phyloP scores from a whole-genome alignment of 2,113 vertebrate species.

The Pomatorhinus ruficollis region DNA sequence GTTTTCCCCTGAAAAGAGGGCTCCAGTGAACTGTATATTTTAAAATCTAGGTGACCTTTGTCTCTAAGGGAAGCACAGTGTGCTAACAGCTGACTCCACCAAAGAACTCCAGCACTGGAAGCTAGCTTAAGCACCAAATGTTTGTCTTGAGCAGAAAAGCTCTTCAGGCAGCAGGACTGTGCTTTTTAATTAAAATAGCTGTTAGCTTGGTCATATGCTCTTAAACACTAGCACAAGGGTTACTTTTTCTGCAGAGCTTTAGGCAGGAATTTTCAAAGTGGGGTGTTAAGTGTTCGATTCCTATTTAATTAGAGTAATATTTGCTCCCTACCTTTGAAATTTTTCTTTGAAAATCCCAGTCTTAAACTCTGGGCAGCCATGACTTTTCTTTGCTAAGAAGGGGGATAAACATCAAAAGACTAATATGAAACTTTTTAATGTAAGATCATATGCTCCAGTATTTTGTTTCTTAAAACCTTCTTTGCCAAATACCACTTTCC shows the following conservation, averaged over 20 bases:
- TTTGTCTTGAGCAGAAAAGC: slow-evolving; percentile 56
- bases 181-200: slow-evolving; percentile 59
- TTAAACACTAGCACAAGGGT: slow-evolving; percentile 13
- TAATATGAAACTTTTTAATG: slow-evolving; percentile 1
- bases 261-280: slow-evolving; percentile 24
- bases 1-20: slow-evolving; percentile 23
- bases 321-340: background rate
- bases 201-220: slow-evolving; percentile 38
- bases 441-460: background rate
- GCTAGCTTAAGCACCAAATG: slow-evolving; percentile 39
- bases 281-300: background rate
- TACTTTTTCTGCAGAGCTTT: slow-evolving; percentile 25
- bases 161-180: slow-evolving; percentile 24
- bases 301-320: slow-evolving; percentile 42
- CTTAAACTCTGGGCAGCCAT: background rate
- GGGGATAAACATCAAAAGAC: slow-evolving; percentile 34
- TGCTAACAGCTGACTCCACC: slow-evolving; percentile 34
- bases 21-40: slow-evolving; percentile 7
- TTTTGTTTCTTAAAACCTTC: background rate
- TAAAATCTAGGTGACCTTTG: slow-evolving; percentile 19
- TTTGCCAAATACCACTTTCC: background rate
- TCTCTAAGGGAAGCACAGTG: slow-evolving; percentile 1
- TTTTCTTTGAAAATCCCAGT: slow-evolving; percentile 5
- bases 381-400: slow-evolving; percentile 8
- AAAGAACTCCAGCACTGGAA: background rate